Evolutionary conservation across 1,140 invertebrate genomes (phyloP).

Genomic region (Centruroides sculpturatus): DNA sequence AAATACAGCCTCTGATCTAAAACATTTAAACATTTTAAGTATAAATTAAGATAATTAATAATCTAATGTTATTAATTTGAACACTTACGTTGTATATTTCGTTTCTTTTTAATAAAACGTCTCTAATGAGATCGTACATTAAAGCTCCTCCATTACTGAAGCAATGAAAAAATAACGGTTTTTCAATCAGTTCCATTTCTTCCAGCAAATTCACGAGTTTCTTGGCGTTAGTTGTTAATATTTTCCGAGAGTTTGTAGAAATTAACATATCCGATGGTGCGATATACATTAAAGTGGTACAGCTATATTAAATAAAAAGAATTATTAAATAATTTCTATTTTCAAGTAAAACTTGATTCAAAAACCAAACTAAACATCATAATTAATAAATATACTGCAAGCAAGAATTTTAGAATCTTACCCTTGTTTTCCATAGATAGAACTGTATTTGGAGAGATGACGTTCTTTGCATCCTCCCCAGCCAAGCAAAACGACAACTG

Average conservation of each 20-base stretch:
- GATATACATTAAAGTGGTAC: constrained; percentile 55
- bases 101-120: constrained; percentile 26
- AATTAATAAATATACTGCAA: no score
- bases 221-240: constrained; percentile 43
- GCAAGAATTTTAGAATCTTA: constrained; percentile 25
- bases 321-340: no score
- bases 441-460: constrained; percentile 58
- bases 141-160: constrained; percentile 65
- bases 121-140: constrained; percentile 47
- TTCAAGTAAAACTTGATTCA: no score
- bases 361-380: no score
- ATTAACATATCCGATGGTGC: constrained; percentile 50
- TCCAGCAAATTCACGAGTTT: constrained; percentile 48
- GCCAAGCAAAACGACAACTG: constrained; percentile 53
- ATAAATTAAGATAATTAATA: no score
- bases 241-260: constrained; percentile 37
- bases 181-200: constrained; percentile 44
- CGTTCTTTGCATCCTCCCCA: constrained; percentile 64
- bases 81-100: no score
- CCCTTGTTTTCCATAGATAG: constrained; percentile 58
- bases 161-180: constrained; percentile 60
- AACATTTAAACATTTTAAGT: no score
- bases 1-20: constrained; percentile 51
- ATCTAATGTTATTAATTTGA: no score
- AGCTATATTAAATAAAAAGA: constrained; percentile 34